Evolutionary conservation across 2,888 invertebrate species (phyloP), one percentile per base, ranked within the genome.

Genomic region (Pachymerium ferrugineum): DNA sequence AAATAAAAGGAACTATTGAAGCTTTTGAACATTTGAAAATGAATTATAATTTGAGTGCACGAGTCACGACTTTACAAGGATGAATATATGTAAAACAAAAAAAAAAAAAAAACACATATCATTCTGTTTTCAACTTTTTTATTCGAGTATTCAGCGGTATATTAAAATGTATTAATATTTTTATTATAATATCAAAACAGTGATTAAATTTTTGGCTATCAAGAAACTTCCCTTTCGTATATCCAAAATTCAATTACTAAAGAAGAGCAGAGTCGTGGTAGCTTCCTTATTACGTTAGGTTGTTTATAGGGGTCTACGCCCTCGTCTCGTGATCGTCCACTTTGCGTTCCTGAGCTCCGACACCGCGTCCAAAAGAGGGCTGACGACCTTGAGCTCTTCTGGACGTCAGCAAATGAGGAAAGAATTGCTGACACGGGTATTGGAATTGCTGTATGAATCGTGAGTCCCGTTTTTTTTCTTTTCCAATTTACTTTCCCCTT

Each of bases 241-340:
- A 62, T 28, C 25, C 25, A 62, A 62, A 62, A 14, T 62, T 62
- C 62, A 62, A 62, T 62, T 62, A 62, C n/a, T 25, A 28, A 25
- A 62, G 62, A 62, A 62, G 62, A 62, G 12, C 19, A 42, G 25
- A 62, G 28, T 62, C 28, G 62, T 62, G 25, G 25, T 62, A 62
- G 62, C 62, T 62, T 62, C 62, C 62, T 62, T 62, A 62, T 62
- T 62, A 62, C 62, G 28, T 28, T 62, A 28, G 28, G 28, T 22
- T 62, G 62, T 62, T 62, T 62, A 62, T 62, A 62, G 62, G 28
- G 62, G 62, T 62, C 62, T 62, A 62, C 62, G 62, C 62, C 62
- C 62, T 62, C 62, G 14, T 62, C 22, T 62, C 62, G 62, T 62
- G 62, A 25, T 62, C 62, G 62, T 62, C 62, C 62, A 62, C 62